Base-by-base conservation (phyloP, 92 coral and sea anemone genomes). In the Plumapathes pennacea region DNA sequence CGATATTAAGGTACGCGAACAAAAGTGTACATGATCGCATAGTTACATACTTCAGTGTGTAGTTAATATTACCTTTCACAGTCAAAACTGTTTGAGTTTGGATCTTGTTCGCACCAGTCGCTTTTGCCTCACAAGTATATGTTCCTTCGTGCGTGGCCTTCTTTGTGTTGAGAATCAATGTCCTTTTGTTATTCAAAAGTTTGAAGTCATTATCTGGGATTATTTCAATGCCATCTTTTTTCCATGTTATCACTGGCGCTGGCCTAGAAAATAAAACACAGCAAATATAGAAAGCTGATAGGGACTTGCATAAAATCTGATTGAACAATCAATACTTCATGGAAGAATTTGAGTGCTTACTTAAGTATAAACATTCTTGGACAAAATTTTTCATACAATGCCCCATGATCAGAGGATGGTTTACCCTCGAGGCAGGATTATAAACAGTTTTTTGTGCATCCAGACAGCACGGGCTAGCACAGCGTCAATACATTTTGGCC, bases 41-140 rank as follows among this genome's bases (percentile, higher is more conserved):
- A n/a, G n/a, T n/a, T n/a, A n/a, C n/a, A n/a, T n/a, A n/a, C n/a
- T n/a, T n/a, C n/a, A n/a, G n/a, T n/a, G n/a, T n/a, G n/a, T n/a
- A n/a, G n/a, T n/a, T n/a, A n/a, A n/a, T n/a, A n/a, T 9, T 54
- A 54, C 60, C 62, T 55, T 55, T 46, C 21, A 55, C 45, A 13
- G 7, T 55, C 11, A 55, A 33, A 5, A 14, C 8, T 34, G 41
- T 21, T 11, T 12, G 0, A 11, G 62, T 43, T 29, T 22, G 34
- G 0, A 12, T 46, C 38, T 10, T 21, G 45, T 34, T 55, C 32
- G 38, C 2, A 32, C 15, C 21, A 37, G 34, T 55, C 24, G n/a
- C n/a, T n/a, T n/a, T n/a, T n/a, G 62, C 62, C n/a, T 55, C 62
- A 19, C 62, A 55, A 4, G 62, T 55, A 46, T 55, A 55, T 5